phyloP scores from a whole-genome alignment of 2,797 vertebrate species.

The Glossophaga mutica region DNA sequence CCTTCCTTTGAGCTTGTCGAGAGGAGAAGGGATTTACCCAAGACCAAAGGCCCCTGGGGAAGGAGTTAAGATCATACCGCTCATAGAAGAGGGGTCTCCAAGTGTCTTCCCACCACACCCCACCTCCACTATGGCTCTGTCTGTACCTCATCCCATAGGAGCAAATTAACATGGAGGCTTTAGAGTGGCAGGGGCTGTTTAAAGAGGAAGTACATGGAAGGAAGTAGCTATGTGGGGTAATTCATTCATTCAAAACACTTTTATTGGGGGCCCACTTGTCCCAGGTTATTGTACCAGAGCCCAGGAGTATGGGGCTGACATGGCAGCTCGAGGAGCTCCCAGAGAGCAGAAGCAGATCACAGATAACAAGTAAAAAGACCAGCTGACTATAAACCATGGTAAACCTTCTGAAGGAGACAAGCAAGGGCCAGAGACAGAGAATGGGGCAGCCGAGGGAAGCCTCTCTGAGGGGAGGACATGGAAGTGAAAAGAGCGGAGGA shows the following conservation, averaged over 20 bases:
- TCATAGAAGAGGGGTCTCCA: background rate
- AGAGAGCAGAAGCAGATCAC: background rate
- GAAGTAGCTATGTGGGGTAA: background rate
- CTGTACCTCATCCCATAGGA: background rate
- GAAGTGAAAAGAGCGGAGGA: background rate
- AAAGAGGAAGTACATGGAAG: background rate
- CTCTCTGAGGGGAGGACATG: accelerated
- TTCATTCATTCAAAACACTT: background rate
- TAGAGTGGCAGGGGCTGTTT: background rate
- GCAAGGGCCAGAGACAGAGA: too few relatives aligned
- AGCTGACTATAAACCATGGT: background rate
- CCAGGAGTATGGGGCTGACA: background rate
- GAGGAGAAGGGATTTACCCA: background rate
- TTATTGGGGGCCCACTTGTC: background rate
- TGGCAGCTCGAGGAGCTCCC: background rate
- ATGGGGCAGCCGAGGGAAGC: background rate
- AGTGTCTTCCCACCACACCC: too few relatives aligned
- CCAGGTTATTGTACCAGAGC: background rate
- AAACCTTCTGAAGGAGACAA: background rate
- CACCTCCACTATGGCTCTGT: background rate
- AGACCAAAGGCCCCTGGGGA: background rate
- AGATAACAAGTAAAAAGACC: background rate
- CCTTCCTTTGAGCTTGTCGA: background rate
- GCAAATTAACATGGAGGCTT: background rate
- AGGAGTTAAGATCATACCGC: background rate